A percentile compares a stretch with the other conserved stretches of the same genome.
phyloP scores from a whole-genome alignment of 2,797 vertebrate genomes.

The Rhodeus uyekii region DNA sequence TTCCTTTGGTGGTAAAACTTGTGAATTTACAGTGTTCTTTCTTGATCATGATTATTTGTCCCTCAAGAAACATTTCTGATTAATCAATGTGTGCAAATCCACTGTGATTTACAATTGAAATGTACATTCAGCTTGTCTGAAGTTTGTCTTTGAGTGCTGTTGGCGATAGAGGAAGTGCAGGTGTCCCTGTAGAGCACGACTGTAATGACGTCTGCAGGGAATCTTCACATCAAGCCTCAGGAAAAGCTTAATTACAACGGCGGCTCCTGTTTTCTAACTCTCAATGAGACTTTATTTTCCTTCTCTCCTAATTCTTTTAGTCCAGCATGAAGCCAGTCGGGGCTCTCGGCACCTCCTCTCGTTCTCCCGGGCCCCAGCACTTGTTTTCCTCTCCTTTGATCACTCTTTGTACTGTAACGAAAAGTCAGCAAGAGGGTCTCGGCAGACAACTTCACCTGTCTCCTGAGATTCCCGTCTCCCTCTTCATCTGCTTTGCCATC shows the following conservation, averaged over 20 bases:
- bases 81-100: too few relatives aligned
- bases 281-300: constrained; percentile 13
- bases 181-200: constrained; percentile 35
- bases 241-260: constrained; percentile 48
- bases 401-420: constrained; percentile 1
- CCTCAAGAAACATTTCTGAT: too few relatives aligned
- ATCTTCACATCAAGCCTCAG: constrained; percentile 40
- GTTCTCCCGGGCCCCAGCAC: neutral
- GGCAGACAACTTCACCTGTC: neutral
- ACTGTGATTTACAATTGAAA: too few relatives aligned
- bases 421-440: neutral
- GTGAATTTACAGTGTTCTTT: neutral
- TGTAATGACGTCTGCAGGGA: constrained; percentile 45
- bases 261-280: constrained; percentile 11
- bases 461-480: neutral
- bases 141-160: neutral
- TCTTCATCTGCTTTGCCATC: neutral
- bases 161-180: constrained; percentile 27
- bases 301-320: neutral
- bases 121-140: too few relatives aligned
- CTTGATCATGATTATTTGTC: too few relatives aligned
- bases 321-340: neutral
- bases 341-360: neutral
- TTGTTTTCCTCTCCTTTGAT: constrained; percentile 3
- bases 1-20: too few relatives aligned